phyloP scores from a whole-genome alignment of 2,113 vertebrate species.

The Coturnix japonica region DNA sequence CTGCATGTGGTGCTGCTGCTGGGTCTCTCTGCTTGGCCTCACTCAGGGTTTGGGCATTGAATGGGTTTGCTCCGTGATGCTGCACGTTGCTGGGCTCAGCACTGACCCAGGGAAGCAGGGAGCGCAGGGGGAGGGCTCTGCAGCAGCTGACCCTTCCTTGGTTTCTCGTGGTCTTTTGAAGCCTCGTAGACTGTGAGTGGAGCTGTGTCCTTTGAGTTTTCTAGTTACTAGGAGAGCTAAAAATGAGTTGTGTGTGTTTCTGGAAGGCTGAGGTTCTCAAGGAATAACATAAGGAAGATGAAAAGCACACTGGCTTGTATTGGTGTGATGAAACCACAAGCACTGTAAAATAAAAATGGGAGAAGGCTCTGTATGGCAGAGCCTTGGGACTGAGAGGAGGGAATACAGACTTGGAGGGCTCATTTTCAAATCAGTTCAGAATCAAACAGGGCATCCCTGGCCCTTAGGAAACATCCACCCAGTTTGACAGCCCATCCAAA shows the following conservation, averaged over 20 bases:
- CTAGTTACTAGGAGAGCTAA: neutral
- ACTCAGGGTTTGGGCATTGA: neutral
- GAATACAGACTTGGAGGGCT: neutral
- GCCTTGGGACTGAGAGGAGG: neutral
- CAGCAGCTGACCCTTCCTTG: neutral
- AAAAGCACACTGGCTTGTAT: neutral
- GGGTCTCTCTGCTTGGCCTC: neutral
- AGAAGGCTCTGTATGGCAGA: neutral
- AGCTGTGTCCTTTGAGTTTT: neutral
- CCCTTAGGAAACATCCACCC: neutral
- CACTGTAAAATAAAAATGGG: neutral
- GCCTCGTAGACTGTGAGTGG: neutral
- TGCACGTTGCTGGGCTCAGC: neutral
- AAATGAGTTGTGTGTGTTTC: neutral
- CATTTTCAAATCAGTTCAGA: neutral
- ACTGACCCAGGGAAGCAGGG: neutral
- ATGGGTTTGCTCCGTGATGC: accelerated
- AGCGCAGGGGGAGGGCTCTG: neutral
- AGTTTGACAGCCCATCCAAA: neutral
- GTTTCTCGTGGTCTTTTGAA: neutral
- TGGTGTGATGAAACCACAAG: neutral
- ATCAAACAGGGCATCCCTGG: neutral
- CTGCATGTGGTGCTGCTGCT: accelerated
- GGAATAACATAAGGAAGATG: neutral
- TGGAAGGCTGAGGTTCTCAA: neutral